Conservation (phyloP, 2,888 invertebrate genomes). For the Brachylomia viminalis region DNA sequence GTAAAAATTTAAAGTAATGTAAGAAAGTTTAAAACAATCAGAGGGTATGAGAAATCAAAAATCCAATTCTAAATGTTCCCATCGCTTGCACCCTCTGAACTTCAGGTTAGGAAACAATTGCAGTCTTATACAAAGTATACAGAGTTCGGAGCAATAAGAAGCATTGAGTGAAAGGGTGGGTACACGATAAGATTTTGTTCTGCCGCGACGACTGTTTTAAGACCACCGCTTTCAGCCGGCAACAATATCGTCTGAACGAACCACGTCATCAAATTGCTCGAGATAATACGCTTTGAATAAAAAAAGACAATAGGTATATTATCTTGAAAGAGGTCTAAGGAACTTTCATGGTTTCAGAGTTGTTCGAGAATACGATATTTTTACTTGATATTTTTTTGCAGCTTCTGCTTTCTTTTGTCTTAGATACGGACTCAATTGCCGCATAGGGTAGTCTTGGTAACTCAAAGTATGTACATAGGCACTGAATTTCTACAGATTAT, state of each 20-base stretch:
- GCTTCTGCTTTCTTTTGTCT: conserved; percentile 1
- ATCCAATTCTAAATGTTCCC: conserved; percentile 27
- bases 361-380: conserved; percentile 29
- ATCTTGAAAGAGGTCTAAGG: conserved; percentile 49
- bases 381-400: conserved; percentile 24
- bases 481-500: too few relatives aligned
- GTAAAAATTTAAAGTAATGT: background rate
- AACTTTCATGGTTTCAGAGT: conserved; percentile 43
- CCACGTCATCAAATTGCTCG: conserved; percentile 61
- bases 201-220: conserved; percentile 68
- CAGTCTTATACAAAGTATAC: conserved; percentile 81
- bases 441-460: background rate
- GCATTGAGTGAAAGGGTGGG: conserved; percentile 80
- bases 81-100: conserved; percentile 64
- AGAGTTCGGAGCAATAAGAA: conserved; percentile 81
- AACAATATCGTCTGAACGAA: conserved; percentile 62
- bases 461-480: background rate
- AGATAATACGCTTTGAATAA: conserved; percentile 61
- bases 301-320: conserved; percentile 62
- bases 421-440: background rate
- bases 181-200: conserved; percentile 80
- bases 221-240: conserved; percentile 52
- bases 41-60: background rate
- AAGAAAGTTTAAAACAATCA: background rate
- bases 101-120: conserved; percentile 77